These are phyloP conservation scores for Orchestia grillus DNA, from an alignment of 1,140 invertebrate species.

Conservation along the genomic window DNA sequence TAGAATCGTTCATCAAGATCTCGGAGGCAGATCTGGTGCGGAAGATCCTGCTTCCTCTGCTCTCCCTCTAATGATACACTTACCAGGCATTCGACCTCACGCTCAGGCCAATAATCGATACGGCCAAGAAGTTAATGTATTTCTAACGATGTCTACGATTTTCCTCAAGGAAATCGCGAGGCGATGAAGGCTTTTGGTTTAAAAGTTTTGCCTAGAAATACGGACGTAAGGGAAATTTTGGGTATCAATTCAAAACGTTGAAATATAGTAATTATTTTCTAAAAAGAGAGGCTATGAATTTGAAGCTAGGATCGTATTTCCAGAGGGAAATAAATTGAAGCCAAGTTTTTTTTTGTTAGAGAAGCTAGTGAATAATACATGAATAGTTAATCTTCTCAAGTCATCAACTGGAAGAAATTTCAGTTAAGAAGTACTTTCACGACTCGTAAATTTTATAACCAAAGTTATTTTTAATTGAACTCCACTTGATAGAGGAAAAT, in stretches of 20 bases:
- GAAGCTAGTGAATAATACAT: neutral
- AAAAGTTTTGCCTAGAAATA: neutral
- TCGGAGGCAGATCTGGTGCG: conserved; percentile 5
- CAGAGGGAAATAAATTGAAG: neutral
- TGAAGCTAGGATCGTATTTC: neutral
- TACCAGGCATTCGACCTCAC: conserved; percentile 55
- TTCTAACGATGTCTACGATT: conserved; percentile 48
- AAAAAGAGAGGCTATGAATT: neutral
- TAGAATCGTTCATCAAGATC: conserved; percentile 36
- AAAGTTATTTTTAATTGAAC: neutral
- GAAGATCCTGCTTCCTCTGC: conserved; percentile 36
- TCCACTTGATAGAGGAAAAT: neutral
- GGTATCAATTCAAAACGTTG: neutral
- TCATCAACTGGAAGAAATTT: neutral
- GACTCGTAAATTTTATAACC: neutral
- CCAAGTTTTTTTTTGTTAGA: too few relatives aligned
- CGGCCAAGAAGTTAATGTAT: conserved; percentile 53
- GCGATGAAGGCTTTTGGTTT: neutral
- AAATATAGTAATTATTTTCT: neutral
- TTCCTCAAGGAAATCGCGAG: conserved; percentile 29
- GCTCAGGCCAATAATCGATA: conserved; percentile 51
- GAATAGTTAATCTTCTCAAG: neutral
- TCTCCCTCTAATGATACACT: conserved; percentile 52
- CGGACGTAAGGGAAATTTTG: neutral
- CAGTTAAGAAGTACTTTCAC: neutral